Base-by-base conservation (phyloP, 2,888 invertebrate genomes). In the Teleogryllus oceanicus region DNA sequence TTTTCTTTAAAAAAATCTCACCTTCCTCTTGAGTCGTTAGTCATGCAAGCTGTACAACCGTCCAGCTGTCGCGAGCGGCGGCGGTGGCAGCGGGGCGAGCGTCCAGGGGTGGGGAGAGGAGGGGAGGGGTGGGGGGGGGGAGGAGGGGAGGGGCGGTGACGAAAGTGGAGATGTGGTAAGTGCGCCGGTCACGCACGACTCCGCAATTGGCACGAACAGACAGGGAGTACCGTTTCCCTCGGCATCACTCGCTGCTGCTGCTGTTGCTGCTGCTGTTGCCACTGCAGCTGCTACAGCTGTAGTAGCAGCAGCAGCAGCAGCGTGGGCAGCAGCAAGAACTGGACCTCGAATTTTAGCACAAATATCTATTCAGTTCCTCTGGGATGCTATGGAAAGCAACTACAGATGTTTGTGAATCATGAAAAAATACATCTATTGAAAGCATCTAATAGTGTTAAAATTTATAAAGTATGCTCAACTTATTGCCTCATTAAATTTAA, bases 161-260 rank as follows among this genome's bases (percentile, higher is more conserved):
- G 13, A 18, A n/a, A 62, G 62, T n/a, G 13, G 62, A 13, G 62
- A 18, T 13, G 62, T 62, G 13, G 62, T n/a, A 62, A 13, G 62
- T 18, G 62, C 62, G 4, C 62, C 62, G 16, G 62, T 62, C 62
- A 62, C n/a, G 62, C 62, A 62, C 62, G 62, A 13, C 12, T 3
- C 62, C 62, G n/a, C 62, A 62, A 62, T 62, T 62, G 62, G 62
- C 62, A n/a, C 62, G 62, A 62, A 62, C 62, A 62, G 62, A 62
- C 10, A 62, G 16, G 8, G 62, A 62, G 62, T 62, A 62, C 62
- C 62, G 62, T 62, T 62, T 62, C n/a, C 62, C 8, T 62, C 3
- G 62, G 62, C 62, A 62, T 1, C 37, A 37, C 8, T 8, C 37
- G 62, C 62, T 12, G 16, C n/a, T 10, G 13, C 62, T 4, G 51